Percentiles rank a stretch among this genome's conserved stretches.
Evolutionary conservation across 2,888 invertebrate genomes (phyloP).

Genomic region (Calameuta filiformis): DNA sequence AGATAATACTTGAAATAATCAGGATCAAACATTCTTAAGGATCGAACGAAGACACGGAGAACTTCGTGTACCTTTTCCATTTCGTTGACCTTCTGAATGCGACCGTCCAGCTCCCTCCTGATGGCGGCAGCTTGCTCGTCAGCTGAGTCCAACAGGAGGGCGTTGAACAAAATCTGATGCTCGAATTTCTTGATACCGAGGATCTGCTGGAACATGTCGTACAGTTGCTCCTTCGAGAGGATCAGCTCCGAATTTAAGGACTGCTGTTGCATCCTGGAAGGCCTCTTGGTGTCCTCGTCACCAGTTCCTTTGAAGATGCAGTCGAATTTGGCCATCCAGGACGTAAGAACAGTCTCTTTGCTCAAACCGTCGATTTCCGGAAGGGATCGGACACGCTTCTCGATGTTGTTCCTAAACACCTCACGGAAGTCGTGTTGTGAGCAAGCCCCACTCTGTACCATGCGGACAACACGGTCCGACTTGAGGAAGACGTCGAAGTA

Average conservation of each 20-base stretch:
- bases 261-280: conserved; percentile 88
- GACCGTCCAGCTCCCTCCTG: conserved; percentile 96
- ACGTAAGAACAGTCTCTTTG: conserved; percentile 98
- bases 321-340: conserved; percentile 99
- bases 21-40: conserved; percentile 2
- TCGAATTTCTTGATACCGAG: conserved; percentile 99
- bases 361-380: conserved; percentile 99
- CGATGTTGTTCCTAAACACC: conserved; percentile 97
- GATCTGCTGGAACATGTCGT: conserved; percentile 99
- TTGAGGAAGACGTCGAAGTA: conserved; percentile 96
- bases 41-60: background rate
- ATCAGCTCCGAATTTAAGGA: conserved; percentile 93
- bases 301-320: conserved; percentile 95
- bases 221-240: conserved; percentile 98
- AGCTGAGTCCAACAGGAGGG: conserved; percentile 97
- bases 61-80: conserved; percentile 86
- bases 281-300: conserved; percentile 89
- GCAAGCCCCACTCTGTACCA: conserved; percentile 98
- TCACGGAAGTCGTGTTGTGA: conserved; percentile 99
- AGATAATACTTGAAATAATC: background rate
- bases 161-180: conserved; percentile 98
- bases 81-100: conserved; percentile 96
- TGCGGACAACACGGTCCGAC: conserved; percentile 94
- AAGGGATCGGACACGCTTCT: conserved; percentile 96
- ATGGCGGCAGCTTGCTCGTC: conserved; percentile 99